Evolutionary conservation across 2,797 vertebrate genomes (phyloP).

Genomic region (Garrulus glandarius): DNA sequence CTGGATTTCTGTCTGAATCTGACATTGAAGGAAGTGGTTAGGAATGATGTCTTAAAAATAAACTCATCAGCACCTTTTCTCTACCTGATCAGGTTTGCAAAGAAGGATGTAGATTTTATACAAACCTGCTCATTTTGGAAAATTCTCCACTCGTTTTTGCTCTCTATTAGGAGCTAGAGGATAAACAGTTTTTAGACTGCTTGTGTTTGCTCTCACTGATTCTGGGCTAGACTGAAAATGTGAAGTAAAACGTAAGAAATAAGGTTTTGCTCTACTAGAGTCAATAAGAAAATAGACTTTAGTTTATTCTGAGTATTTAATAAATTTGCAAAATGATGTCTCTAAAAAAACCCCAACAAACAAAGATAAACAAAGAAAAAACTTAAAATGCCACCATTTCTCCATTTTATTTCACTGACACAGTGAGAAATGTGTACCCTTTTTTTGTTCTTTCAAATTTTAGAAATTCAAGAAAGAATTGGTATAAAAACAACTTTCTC

Average conservation of each 20-base stretch:
- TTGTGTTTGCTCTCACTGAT: not conserved
- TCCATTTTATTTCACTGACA: not conserved
- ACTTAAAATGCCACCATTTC: not conserved
- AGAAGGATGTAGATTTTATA: not conserved
- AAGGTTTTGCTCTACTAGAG: not conserved
- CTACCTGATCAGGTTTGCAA: not conserved
- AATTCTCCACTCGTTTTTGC: not conserved
- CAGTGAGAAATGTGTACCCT: not conserved
- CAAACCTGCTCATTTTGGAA: not conserved
- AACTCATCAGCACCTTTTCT: not conserved
- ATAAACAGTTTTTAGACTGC: not conserved
- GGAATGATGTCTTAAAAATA: not conserved
- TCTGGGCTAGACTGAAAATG: not conserved
- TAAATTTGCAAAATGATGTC: not conserved
- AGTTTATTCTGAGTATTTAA: not conserved
- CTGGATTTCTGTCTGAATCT: not conserved
- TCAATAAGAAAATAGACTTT: not conserved
- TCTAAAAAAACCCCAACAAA: fast-evolving
- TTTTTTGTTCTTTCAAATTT: not conserved
- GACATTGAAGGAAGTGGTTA: not conserved
- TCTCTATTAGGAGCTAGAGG: not conserved
- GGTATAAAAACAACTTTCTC: not conserved
- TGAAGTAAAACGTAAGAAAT: not conserved
- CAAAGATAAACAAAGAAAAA: not conserved
- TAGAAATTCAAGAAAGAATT: not conserved